Evolutionary conservation across 1,140 invertebrate genomes (phyloP), one percentile per base, ranked within the genome.

Genomic region (Protaetia brevitarsis): DNA sequence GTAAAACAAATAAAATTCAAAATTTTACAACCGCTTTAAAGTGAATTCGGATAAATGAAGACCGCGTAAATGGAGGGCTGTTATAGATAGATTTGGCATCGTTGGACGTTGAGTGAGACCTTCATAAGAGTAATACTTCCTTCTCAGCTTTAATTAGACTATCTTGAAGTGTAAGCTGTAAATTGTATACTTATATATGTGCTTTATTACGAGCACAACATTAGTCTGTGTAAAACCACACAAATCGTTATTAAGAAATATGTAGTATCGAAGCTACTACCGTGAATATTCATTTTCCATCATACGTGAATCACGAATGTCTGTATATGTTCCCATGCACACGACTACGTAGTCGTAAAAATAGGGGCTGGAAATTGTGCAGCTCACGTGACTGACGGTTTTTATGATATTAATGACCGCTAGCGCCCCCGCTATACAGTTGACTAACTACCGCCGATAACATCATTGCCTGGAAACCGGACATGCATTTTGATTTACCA

Each of bases 351-450:
- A 21, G 6, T 13, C 16, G 41, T 45, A 45, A 45, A 45, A 45
- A 45, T 45, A 45, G 3, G 41, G 41, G 16, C 41, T 13, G 41
- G 23, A 45, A 45, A 45, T 45, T 45, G 16, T 45, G 16, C 16
- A 16, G 13, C 41, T 45, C 41, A 45, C 41, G 41, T 45, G 41
- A 45, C 41, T 45, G 41, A 45, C 41, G n/a, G 41, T 45, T 45
- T 45, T 45, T 45, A 45, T 8, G 41, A 45, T 45, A 45, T 45
- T 45, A 45, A 45, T 45, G 41, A 45, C 16, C 41, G 16, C 41
- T 2, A 45, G n/a, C 23, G 41, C 13, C 5, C 41, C 41, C 41
- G 11, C 8, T 21, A 45, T 21, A 21, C n/a, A 19, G 41, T 19
- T 45, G 41, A 45, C 41, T 13, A 45, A 45, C 41, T 13, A 19